phyloP scores from a whole-genome alignment of 2,888 invertebrate species.

The Zygogramma bicolorata region DNA sequence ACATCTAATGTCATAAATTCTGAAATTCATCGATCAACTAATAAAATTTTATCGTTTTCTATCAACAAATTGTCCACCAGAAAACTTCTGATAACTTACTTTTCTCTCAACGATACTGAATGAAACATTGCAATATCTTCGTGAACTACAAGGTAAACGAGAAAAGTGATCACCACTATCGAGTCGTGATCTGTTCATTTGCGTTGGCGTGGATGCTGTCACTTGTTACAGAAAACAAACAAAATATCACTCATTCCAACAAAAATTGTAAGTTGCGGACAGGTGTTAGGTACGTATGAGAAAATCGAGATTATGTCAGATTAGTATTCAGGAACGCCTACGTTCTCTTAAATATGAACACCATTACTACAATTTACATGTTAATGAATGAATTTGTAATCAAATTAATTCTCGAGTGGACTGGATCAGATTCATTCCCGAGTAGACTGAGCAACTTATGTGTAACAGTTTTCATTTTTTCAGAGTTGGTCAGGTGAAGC shows the following conservation, averaged over 20 bases:
- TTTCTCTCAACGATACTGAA: no score
- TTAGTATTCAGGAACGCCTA: not conserved
- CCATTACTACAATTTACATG: constrained; percentile 17
- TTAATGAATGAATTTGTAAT: constrained; percentile 36
- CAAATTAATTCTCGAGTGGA: constrained; percentile 24
- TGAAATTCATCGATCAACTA: no score
- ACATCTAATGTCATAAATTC: no score
- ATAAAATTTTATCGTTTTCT: no score
- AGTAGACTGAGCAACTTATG: not conserved
- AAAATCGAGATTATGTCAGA: not conserved
- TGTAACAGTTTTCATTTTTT: not conserved
- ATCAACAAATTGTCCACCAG: no score
- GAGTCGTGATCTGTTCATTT: not conserved
- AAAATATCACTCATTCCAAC: not conserved
- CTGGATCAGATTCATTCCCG: not conserved
- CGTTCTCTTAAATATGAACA: constrained; percentile 9
- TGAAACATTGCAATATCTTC: no score
- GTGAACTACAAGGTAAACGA: no score
- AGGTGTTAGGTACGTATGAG: constrained; percentile 1
- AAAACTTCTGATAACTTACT: no score
- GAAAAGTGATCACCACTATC: not conserved
- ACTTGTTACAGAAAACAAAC: not conserved
- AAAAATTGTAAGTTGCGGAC: constrained; percentile 1
- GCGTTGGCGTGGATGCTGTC: no score
- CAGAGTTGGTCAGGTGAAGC: not conserved